Evolutionary conservation across 2,113 vertebrate species (phyloP), one percentile per base, ranked within the genome.

Genomic region (Brachypteracias leptosomus): DNA sequence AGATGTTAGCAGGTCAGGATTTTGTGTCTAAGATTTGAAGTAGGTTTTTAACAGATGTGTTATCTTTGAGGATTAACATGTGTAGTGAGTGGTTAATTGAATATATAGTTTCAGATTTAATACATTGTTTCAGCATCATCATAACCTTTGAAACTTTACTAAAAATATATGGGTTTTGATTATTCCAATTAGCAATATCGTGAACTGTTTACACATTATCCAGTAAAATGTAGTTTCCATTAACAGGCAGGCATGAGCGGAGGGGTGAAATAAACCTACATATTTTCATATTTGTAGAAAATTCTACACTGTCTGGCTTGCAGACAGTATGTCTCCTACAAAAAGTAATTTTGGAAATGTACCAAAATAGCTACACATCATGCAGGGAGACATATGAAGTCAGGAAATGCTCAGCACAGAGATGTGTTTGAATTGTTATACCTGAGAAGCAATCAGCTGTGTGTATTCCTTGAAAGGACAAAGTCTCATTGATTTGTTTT

Each of bases 341-440:
- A 25, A 55, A 79, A 81, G 20, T 57, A 19, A 21, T 72, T 88
- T 54, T 85, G 35, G 42, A 55, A 57, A 42, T 0, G 0, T 49
- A 31, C 8, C n/a, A 18, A 35, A 83, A 70, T 66, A 52, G 11
- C 24, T 86, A 2, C 7, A 8, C 31, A 16, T 16, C 0, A 0
- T 14, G 31, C 38, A 55, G 31, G 33, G 55, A 70, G 61, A 29
- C 1, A 3, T 19, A 42, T 2, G 2, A 73, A 63, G 20, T 33
- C 44, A 38, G 49, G 47, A 71, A 71, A 36, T 12, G 22, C 40
- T 85, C 57, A 66, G 62, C 20, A 47, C 0, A 0, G 26, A 51
- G 7, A 35, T 52, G 14, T 31, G 4, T 71, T 70, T 38, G 13
- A 77, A 51, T 46, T 62, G 26, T 66, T 58, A 17, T 31, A 40